These are phyloP conservation scores for Folsomia manolachei DNA, from an alignment of 2,888 invertebrate genomes.

Conservation along the genomic window DNA sequence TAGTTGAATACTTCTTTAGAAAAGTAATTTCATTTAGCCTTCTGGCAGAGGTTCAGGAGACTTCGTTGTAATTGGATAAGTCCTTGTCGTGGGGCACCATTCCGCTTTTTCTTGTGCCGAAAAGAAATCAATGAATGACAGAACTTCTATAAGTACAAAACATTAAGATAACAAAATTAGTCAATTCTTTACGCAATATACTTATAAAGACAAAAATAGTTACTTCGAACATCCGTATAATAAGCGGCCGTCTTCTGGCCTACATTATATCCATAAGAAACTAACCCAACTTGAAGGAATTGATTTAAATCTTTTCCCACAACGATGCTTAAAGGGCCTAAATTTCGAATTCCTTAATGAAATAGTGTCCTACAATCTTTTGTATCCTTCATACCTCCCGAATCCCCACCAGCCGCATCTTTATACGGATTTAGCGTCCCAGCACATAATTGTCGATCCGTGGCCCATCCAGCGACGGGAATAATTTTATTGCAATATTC, in stretches of 20 bases:
- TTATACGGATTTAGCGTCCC: conserved; percentile 22
- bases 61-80: too few relatives aligned
- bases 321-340: not conserved
- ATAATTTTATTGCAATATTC: not conserved
- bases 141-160: not conserved
- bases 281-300: conserved; percentile 2
- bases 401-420: conserved; percentile 25
- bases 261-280: not conserved
- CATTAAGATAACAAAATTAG: too few relatives aligned
- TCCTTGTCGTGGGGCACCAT: not conserved
- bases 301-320: not conserved
- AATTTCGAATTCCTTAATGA: too few relatives aligned
- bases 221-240: conserved; percentile 3
- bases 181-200: too few relatives aligned
- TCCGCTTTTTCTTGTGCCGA: not conserved
- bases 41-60: too few relatives aligned
- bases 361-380: not conserved
- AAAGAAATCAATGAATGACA: not conserved
- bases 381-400: not conserved
- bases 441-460: conserved; percentile 20
- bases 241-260: not conserved
- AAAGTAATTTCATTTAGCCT: too few relatives aligned
- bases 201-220: not conserved
- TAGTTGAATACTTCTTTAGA: too few relatives aligned
- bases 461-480: not conserved